Evolutionary conservation across 1,140 invertebrate genomes (phyloP).

Genomic region (Neodiprion fabricii): DNA sequence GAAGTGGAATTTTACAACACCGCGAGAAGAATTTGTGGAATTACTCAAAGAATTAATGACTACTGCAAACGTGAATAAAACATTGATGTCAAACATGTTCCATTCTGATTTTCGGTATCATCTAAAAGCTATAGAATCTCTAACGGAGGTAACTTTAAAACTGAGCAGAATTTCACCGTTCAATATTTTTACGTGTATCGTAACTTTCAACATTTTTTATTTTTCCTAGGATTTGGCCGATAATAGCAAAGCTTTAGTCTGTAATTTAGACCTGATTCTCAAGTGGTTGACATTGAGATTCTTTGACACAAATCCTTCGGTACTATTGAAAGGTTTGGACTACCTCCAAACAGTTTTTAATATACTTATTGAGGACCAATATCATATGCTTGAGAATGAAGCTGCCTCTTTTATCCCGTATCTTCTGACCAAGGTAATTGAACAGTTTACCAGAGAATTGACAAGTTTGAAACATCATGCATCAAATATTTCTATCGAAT

Average conservation of each 20-base stretch:
- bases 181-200: constrained; percentile 12
- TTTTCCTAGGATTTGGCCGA: constrained; percentile 69
- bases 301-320: constrained; percentile 98
- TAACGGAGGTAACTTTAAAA: constrained; percentile 71
- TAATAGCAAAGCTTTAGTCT: constrained; percentile 80
- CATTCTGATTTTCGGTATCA: constrained; percentile 96
- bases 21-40: constrained; percentile 92
- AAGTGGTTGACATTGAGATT: constrained; percentile 97
- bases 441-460: not conserved
- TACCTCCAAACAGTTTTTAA: constrained; percentile 87
- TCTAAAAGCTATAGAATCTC: constrained; percentile 91
- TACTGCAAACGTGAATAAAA: constrained; percentile 84
- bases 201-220: constrained; percentile 40
- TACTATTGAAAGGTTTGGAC: constrained; percentile 92
- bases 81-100: constrained; percentile 89
- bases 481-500: constrained; percentile 18
- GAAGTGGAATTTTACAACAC: constrained; percentile 96
- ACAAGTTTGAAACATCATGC: not conserved
- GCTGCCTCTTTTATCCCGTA: constrained; percentile 95
- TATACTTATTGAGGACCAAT: constrained; percentile 79
- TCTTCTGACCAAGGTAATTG: constrained; percentile 81
- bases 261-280: constrained; percentile 93
- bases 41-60: constrained; percentile 92
- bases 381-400: constrained; percentile 89
- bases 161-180: constrained; percentile 1